phyloP scores from a whole-genome alignment of 2,888 invertebrate genomes.

The Apodemia zela region DNA sequence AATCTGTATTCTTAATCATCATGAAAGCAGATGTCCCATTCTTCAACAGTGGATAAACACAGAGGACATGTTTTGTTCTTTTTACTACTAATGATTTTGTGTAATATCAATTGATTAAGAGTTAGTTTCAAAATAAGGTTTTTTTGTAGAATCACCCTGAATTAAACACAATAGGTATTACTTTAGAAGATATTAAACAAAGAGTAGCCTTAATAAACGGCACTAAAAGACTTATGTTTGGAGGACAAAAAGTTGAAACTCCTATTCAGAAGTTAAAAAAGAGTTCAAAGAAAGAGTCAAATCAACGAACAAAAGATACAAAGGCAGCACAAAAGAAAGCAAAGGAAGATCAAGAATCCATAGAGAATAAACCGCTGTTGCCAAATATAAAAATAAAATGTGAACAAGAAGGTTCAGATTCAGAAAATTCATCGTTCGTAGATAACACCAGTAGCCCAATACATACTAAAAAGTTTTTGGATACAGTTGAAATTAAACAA shows the following conservation, averaged over 20 bases:
- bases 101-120: not conserved
- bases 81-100: no score
- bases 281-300: slow-evolving; percentile 55
- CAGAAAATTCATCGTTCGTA: slow-evolving; percentile 72
- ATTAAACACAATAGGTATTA: slow-evolving; percentile 87
- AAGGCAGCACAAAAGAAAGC: slow-evolving; percentile 49
- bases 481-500: slow-evolving; percentile 59
- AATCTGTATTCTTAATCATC: no score
- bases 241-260: slow-evolving; percentile 56
- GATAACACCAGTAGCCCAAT: slow-evolving; percentile 65
- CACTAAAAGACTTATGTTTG: slow-evolving; percentile 71
- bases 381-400: slow-evolving; percentile 70
- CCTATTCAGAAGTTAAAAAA: slow-evolving; percentile 54
- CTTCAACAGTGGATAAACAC: no score
- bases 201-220: slow-evolving; percentile 65
- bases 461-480: slow-evolving; percentile 56
- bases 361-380: slow-evolving; percentile 57
- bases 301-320: slow-evolving; percentile 46
- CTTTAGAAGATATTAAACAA: slow-evolving; percentile 80
- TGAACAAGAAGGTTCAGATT: slow-evolving; percentile 66
- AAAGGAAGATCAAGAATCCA: slow-evolving; percentile 56
- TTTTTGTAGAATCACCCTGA: slow-evolving; percentile 84
- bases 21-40: no score
- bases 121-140: not conserved
- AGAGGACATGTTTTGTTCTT: no score